A percentile compares a stretch with the other conserved stretches of the same genome.
These are phyloP conservation scores for Pterostichus madidus DNA, from an alignment of 2,888 invertebrate genomes.

Conservation along the genomic window DNA sequence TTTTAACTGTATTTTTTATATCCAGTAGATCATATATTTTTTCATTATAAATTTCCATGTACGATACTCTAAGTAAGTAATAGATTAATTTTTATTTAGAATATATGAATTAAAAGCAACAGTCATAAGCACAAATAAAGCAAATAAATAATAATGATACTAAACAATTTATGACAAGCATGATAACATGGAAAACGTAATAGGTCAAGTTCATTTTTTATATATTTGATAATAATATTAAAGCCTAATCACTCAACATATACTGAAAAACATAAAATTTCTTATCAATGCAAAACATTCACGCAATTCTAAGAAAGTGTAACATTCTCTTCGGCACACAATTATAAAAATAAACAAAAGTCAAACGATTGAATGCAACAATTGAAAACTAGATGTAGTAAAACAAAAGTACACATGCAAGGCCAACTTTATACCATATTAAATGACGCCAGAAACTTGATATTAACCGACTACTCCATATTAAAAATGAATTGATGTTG, in stretches of 20 bases:
- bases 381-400: neutral
- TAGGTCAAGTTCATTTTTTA: constrained; percentile 25
- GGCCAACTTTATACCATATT: neutral
- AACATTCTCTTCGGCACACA: neutral
- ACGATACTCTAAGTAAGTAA: constrained; percentile 83
- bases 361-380: neutral
- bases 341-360: too few species aligned
- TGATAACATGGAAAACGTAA: too few species aligned
- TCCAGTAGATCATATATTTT: constrained; percentile 87
- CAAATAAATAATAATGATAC: too few species aligned
- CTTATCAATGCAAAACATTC: constrained; percentile 18
- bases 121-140: too few species aligned
- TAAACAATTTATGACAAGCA: too few species aligned
- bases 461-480: neutral
- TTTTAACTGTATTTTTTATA: constrained; percentile 81
- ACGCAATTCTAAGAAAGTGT: neutral
- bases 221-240: neutral
- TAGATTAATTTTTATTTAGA: constrained; percentile 69
- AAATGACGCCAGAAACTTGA: neutral
- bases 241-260: neutral
- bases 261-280: constrained; percentile 23
- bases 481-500: neutral
- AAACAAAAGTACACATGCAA: neutral
- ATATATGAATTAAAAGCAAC: neutral
- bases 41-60: constrained; percentile 94